Evolutionary conservation across 1,140 invertebrate species (phyloP), one percentile per base, ranked within the genome.

Genomic region (Phocides pigmalion): DNA sequence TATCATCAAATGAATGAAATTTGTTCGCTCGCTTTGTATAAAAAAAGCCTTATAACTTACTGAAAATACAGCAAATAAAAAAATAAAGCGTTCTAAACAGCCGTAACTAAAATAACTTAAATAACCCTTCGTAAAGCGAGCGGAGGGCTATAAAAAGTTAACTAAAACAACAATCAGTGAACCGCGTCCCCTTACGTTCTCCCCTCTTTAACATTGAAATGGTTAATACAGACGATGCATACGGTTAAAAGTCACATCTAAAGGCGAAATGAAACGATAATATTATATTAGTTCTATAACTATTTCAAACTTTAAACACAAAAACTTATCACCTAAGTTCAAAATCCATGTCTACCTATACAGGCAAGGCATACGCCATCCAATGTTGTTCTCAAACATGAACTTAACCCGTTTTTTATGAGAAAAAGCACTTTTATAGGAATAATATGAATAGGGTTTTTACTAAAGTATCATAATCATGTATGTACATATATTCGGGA

Each of bases 161-260:
- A 77, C 68, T 83, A 72, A 84, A 82, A 83, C 81, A 84, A 82
- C 79, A 79, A 77, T 78, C 77, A 81, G 69, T 71, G 65, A 66
- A 77, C 71, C 79, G 77, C 47, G 64, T 61, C 72, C 71, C 70
- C 69, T 72, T 17, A 47, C 61, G 37, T 69, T 68, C 66, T 59
- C 79, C 72, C 73, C 72, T 65, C 39, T 63, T 47, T 68, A 44
- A 65, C 19, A 42, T 39, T 44, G 20, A 56, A 22, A 42, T 56
- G 53, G 22, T 56, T 56, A 56, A 25, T 20, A 22, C 39, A 17
- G 39, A 56, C 53, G 53, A 56, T 56, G 53, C 37, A 50, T 42
- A 56, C 53, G 46, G 25, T 54, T 20, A 41, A 54, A 37, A 41
- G 17, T 41, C 11, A 54, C 37, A 44, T 56, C 20, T 37, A 42